Conservation (phyloP, 2,113 vertebrate genomes). For the Nettapus auritus region DNA sequence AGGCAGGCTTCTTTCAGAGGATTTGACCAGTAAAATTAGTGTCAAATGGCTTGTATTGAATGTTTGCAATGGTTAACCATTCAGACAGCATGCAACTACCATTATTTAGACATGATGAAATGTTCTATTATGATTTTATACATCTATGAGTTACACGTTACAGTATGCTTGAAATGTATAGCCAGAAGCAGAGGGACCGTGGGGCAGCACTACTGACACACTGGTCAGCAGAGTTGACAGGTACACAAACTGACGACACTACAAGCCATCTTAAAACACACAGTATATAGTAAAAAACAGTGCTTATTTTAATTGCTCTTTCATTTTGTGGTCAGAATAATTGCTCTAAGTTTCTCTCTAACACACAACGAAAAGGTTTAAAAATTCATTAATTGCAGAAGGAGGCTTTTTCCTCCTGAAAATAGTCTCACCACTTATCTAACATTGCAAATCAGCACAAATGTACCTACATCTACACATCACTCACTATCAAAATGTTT, state of each 20-base stretch:
- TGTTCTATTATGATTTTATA: slow-evolving; percentile 34
- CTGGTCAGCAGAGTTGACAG: slow-evolving; percentile 10
- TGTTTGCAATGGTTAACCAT: slow-evolving; percentile 50
- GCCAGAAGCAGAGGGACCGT: slow-evolving; percentile 27
- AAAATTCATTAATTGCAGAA: not conserved
- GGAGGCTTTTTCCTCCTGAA: not conserved
- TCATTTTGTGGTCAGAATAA: not conserved
- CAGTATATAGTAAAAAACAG: not conserved
- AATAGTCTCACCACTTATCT: not conserved
- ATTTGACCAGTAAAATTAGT: slow-evolving; percentile 76
- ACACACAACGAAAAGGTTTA: not conserved
- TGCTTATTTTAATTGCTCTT: not conserved
- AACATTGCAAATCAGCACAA: not conserved
- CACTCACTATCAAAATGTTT: slow-evolving; percentile 51
- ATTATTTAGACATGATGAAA: slow-evolving; percentile 73
- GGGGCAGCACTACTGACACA: not conserved
- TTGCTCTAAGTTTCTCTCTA: not conserved
- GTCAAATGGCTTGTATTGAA: slow-evolving; percentile 63
- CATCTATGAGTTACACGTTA: slow-evolving; percentile 25
- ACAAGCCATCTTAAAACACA: not conserved
- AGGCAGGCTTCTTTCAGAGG: slow-evolving; percentile 61
- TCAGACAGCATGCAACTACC: slow-evolving; percentile 55
- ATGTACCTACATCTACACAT: not conserved
- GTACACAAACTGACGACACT: not conserved
- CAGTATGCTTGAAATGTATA: slow-evolving; percentile 25